These are phyloP conservation scores for Lepidostoma basale DNA, from an alignment of 1,140 invertebrate genomes.

Conservation along the genomic window DNA sequence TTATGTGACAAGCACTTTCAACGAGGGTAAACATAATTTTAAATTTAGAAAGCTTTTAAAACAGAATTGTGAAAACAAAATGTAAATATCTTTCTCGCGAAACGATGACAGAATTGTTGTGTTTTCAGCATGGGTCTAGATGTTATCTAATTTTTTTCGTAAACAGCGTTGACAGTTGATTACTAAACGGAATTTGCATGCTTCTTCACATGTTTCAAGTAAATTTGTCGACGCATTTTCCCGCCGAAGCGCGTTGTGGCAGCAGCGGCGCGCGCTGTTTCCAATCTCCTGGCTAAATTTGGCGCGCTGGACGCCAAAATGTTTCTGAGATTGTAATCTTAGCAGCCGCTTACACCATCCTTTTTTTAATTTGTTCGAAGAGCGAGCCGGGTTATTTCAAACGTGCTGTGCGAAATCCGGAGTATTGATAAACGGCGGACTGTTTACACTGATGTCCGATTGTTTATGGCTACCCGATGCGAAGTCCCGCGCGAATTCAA, in stretches of 20 bases:
- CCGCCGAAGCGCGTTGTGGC: background rate
- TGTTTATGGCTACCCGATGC: background rate
- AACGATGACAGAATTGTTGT: background rate
- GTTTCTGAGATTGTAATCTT: constrained; percentile 47
- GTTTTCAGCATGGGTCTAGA: background rate
- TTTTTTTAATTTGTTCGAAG: constrained; percentile 43
- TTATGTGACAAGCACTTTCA: too few species aligned
- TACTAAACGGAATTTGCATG: background rate
- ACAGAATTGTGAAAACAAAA: too few species aligned
- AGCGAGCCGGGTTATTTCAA: constrained; percentile 28
- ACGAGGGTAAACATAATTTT: too few species aligned
- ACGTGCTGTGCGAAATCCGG: constrained; percentile 17
- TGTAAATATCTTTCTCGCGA: too few species aligned
- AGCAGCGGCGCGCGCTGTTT: constrained; percentile 7
- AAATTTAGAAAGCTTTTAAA: too few species aligned
- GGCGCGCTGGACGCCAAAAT: constrained; percentile 44
- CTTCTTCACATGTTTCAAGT: constrained; percentile 4
- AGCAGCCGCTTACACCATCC: constrained; percentile 44
- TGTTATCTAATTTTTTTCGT: background rate
- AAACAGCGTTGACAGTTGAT: constrained; percentile 23
- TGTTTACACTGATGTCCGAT: constrained; percentile 17
- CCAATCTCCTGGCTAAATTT: constrained; percentile 41
- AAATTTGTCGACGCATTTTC: constrained; percentile 9
- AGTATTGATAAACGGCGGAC: background rate
- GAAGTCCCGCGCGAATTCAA: background rate